Evolutionary conservation across 2,113 vertebrate species (phyloP), one percentile per base, ranked within the genome.

Genomic region (Nothoprocta pentlandii): DNA sequence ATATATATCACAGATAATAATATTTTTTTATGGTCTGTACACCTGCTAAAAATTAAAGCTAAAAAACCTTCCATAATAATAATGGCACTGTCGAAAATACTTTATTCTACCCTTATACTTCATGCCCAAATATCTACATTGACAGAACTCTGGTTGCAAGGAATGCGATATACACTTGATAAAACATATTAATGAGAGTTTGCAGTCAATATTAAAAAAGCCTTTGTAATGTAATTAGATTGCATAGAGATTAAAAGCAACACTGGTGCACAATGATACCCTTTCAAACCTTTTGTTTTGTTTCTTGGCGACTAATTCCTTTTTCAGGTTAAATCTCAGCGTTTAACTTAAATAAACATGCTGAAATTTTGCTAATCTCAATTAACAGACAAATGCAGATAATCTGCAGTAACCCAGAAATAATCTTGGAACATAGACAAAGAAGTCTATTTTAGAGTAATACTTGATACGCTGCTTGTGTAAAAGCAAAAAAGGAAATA

Each of bases 1-100:
- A 39, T 39, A 39, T 39, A 39, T 39, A 39, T 39, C 8, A 39
- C 8, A 39, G 36, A 39, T 26, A 25, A 16, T 51, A 88, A 82
- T 12, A 95, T 49, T 22, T 49, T 20, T 49, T 49, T 49, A 94
- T 94, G 39, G 79, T 96, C 78, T 58, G 89, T 80, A 81, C 94
- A 96, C 93, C 96, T 98, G 94, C 98, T 97, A 96, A 63, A 96
- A 98, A 97, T 71, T 96, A 93, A 87, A 66, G 73, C 92, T 67
- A 96, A 93, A 94, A 66, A 83, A 97, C 97, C 84, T 84, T 97
- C 83, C 85, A 96, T 93, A 95, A 97, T 96, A 56, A 86, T 95
- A 98, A 21, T 17, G 95, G 49, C 77, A 42, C 51, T 73, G 83
- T 80, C 75, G 30, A 34, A 53, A 59, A 85, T 13, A 39, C 63